Conservation (phyloP, 1,140 invertebrate species). For the Protaetia brevitarsis region DNA sequence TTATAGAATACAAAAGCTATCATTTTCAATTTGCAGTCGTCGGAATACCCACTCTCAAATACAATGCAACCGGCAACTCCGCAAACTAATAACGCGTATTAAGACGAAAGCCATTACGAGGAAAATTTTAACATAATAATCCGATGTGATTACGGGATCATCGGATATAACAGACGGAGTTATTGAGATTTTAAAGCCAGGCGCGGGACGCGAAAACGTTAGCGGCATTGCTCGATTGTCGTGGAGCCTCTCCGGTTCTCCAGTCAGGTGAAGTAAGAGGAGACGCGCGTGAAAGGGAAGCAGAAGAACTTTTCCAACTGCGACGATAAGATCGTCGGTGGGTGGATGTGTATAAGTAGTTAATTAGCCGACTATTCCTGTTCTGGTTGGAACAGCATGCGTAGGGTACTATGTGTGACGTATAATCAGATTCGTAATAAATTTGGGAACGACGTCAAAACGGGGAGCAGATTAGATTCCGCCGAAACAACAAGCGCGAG, state of each 20-base stretch:
- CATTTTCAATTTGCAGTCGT: no score
- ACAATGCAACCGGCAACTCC: not conserved
- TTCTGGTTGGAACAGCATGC: not conserved
- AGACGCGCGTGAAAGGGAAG: no score
- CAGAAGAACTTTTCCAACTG: not conserved
- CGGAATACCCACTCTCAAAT: no score
- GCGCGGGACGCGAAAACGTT: not conserved
- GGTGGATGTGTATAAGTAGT: constrained; percentile 2
- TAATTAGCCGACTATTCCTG: constrained; percentile 8
- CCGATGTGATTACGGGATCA: not conserved
- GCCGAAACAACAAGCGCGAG: not conserved
- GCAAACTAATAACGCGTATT: not conserved
- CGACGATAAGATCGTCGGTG: not conserved
- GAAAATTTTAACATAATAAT: constrained; percentile 5
- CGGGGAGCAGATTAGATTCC: not conserved
- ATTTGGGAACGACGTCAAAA: constrained; percentile 4
- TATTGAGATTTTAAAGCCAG: constrained; percentile 5
- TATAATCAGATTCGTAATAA: constrained; percentile 12
- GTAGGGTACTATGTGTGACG: not conserved
- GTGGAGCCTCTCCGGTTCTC: no score
- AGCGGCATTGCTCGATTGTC: no score
- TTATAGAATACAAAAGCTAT: no score
- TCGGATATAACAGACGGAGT: constrained; percentile 11
- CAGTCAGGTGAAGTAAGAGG: no score
- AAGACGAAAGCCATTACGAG: not conserved